Base-by-base conservation (phyloP, 2,888 invertebrate genomes). In the Asteroscopus sphinx region DNA sequence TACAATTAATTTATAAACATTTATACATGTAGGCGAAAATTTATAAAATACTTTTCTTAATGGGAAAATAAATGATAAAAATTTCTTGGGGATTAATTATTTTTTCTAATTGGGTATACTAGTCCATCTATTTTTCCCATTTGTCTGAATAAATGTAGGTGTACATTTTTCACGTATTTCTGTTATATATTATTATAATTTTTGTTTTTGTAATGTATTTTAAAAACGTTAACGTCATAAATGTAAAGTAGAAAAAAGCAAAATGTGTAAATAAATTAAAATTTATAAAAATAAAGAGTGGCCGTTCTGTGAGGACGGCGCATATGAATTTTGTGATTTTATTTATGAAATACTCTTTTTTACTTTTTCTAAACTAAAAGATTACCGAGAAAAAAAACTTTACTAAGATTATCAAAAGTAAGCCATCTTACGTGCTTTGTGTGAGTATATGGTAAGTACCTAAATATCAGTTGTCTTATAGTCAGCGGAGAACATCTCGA, bases 241-340 rank as follows among this genome's bases (percentile, higher is more conserved):
- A 91, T 93, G 93, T 93, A 93, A 93, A 93, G 94, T 94, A 94
- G 94, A 87, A 79, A 76, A 87, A 68, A 89, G 86, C 87, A 85
- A 91, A 93, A 92, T 90, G 86, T 94, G 93, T 93, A 94, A 90
- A 93, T 93, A 93, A 82, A 92, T 93, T 93, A 94, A 94, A 93
- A 94, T 93, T 94, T 94, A 93, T 94, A 92, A 91, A 92, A 91
- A 94, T 94, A 94, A 94, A 93, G 85, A 87, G 88, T 85, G 89
- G 88, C 77, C 86, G 85, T 92, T 91, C 94, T 94, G 88, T 82
- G 89, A 94, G 94, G 79, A 88, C 86, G 76, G 76, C 88, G 83
- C 90, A 85, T 87, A 82, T 79, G 75, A 77, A 73, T 71, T 68
- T 44, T 51, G 59, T 52, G 56, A 79, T 77, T 79, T 77, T 77